Base-by-base conservation (phyloP, 2,888 invertebrate genomes). In the Amphiduros pacificus region DNA sequence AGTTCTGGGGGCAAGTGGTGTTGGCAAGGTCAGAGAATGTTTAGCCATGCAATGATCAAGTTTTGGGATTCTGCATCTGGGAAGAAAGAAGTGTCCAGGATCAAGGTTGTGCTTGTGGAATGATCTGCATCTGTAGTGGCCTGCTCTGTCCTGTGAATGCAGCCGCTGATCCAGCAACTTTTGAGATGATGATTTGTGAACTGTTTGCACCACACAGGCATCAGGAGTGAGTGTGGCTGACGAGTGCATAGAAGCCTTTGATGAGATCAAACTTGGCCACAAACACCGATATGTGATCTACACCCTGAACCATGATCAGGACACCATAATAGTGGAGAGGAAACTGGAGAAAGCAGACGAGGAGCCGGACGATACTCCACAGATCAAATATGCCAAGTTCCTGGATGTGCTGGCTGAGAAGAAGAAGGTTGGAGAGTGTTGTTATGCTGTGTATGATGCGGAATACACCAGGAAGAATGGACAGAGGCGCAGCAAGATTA, bases 261-360 rank as follows among this genome's bases (percentile, higher is more conserved):
- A 95, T 85, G 94, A 94, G 87, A 93, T 96, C 74, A 96, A 96
- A 86, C 94, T 95, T 87, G 93, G 94, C 84, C 95, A 96, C 87
- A 94, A 94, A 82, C 92, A 94, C 86, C 92, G 94, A 83, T 97
- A 95, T 64, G 64, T 95, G 73, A 93, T 96, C 82, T 96, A 93
- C 86, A 93, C 89, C 87, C 94, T 96, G 84, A 58, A 58, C 58
- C 24, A 26, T 1, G 28, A 24, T 26, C 50, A 58, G 26, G 58
- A 59, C 41, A 52, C 51, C n/a, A 59, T 59, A 32, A 28, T 52
- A 17, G 59, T 59, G 20, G 59, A 52, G 29, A 27, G 50, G 26
- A 51, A 28, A 20, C 41, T 24, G 40, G 17, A 27, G 20, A 52
- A 52, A 48, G 44, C 27, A 26, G 52, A 59, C 14, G 59, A 59